phyloP scores from a whole-genome alignment of 2,113 vertebrate genomes.

The Mesocricetus auratus region DNA sequence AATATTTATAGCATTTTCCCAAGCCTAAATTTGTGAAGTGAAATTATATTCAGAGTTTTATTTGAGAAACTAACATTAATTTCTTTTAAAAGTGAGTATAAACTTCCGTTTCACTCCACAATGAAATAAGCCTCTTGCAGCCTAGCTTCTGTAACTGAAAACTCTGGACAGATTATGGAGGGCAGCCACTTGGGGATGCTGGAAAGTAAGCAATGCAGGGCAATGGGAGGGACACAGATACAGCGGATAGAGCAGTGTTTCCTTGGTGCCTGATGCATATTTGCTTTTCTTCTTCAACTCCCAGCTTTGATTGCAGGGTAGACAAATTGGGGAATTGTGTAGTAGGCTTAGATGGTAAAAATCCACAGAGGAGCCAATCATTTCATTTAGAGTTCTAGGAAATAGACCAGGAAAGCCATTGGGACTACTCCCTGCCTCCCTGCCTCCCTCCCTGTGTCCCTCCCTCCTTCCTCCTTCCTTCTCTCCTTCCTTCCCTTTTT shows the following conservation, averaged over 20 bases:
- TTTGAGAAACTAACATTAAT: slow-evolving; percentile 25
- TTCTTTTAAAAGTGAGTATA: slow-evolving; percentile 49
- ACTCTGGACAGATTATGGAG: not conserved
- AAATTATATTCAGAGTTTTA: slow-evolving; percentile 33
- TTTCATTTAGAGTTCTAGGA: not conserved
- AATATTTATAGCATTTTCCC: not conserved
- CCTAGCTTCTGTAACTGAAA: not conserved
- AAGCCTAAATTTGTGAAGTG: not conserved
- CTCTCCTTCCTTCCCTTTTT: not conserved
- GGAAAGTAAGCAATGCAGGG: not conserved
- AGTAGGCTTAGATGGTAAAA: not conserved
- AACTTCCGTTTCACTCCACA: not conserved
- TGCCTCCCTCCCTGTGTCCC: rapidly evolving
- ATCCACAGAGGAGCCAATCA: not conserved
- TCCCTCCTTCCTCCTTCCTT: too few relatives aligned
- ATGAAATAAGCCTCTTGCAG: not conserved
- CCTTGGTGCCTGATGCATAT: not conserved
- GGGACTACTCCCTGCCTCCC: not conserved
- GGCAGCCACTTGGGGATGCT: not conserved
- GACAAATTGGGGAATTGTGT: not conserved
- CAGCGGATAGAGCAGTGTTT: not conserved
- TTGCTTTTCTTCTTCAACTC: not conserved
- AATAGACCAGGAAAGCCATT: not conserved
- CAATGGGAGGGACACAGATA: not conserved
- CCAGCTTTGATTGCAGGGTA: not conserved